phyloP scores from a whole-genome alignment of 1,140 invertebrate species.

The Temnothorax nylanderi region DNA sequence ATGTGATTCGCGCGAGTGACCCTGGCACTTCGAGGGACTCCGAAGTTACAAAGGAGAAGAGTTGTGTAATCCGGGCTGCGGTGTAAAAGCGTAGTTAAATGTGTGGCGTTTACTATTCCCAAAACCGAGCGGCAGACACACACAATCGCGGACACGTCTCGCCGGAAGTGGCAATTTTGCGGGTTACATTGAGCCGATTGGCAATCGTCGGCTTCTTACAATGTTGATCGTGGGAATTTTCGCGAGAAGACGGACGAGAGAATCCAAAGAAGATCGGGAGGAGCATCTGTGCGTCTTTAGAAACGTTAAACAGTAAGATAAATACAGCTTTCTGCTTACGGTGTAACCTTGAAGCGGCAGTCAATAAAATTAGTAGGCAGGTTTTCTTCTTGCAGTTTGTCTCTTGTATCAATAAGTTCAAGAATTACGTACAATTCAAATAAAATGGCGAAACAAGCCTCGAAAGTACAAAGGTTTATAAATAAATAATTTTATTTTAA shows the following conservation, averaged over 20 bases:
- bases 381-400: background rate
- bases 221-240: conserved; percentile 50
- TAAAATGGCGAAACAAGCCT: background rate
- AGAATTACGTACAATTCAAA: background rate
- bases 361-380: conserved; percentile 10
- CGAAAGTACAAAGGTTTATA: background rate
- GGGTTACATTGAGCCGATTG: conserved; percentile 47
- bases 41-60: conserved; percentile 38
- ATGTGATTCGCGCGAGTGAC: conserved; percentile 68
- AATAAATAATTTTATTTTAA: background rate
- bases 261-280: conserved; percentile 6
- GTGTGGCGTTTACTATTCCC: conserved; percentile 52
- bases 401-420: background rate
- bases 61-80: conserved; percentile 22
- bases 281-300: conserved; percentile 18
- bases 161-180: conserved; percentile 61
- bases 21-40: conserved; percentile 41
- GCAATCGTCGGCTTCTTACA: conserved; percentile 41
- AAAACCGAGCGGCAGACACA: conserved; percentile 27
- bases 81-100: conserved; percentile 60
- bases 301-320: conserved; percentile 13
- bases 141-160: background rate
- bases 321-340: conserved; percentile 6
- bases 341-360: background rate
- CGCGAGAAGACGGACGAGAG: background rate